These are phyloP conservation scores for Brachystomella parvula DNA, from an alignment of 1,140 invertebrate genomes.

Conservation along the genomic window DNA sequence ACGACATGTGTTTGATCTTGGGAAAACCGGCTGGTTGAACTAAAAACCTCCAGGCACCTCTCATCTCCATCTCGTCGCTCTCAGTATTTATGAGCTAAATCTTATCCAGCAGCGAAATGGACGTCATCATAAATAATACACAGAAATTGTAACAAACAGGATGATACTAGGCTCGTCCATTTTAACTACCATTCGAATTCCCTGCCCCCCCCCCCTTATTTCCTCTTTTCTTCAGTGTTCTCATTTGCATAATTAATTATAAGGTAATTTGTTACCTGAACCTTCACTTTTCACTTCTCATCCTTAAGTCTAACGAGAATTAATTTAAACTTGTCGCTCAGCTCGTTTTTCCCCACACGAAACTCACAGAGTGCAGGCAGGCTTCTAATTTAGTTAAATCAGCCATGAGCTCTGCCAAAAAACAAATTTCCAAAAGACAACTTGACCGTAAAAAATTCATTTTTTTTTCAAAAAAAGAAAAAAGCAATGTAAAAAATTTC, in stretches of 20 bases:
- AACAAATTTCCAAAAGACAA: no score
- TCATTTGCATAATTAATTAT: conserved; percentile 12
- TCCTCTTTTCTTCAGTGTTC: no score
- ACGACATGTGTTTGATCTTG: conserved; percentile 9
- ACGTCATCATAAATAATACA: neutral
- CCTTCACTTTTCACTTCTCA: neutral
- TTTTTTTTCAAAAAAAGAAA: no score
- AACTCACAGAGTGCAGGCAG: neutral
- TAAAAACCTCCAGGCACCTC: conserved; percentile 1
- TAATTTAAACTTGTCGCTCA: no score
- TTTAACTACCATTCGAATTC: neutral
- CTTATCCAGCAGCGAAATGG: neutral
- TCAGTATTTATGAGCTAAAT: neutral
- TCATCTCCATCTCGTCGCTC: conserved; percentile 1
- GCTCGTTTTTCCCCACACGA: no score
- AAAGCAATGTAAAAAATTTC: no score
- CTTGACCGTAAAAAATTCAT: no score
- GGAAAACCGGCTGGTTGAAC: neutral
- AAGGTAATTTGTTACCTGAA: neutral
- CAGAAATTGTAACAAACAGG: neutral
- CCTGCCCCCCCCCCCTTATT: no score
- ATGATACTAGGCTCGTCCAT: no score
- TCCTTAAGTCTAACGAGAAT: no score
- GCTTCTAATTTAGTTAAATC: no score
- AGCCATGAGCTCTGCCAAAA: no score